Evolutionary conservation across 2,888 invertebrate species (phyloP), one percentile per base, ranked within the genome.

Genomic region (Rotaria socialis): DNA sequence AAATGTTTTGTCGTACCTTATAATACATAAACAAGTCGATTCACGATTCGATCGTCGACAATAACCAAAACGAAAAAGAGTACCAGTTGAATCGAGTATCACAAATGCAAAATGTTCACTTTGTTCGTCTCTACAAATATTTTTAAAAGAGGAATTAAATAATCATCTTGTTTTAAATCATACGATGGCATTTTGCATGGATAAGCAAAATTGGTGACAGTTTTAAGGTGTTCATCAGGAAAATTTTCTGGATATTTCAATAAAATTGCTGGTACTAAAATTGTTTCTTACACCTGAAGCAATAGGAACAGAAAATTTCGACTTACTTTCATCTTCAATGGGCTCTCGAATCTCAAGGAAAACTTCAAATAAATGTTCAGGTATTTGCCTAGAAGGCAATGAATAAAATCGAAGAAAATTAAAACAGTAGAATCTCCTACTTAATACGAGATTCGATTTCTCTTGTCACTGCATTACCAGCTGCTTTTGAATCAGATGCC

Each of bases 391-490:
- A 35, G 35, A 35, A 35, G 35, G 2, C 1, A 35, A 35, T 2
- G 35, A 35, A 35, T 35, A 2, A 35, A 35, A 35, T 35, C n/a
- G 22, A 55, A 22, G 16, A 67, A 67, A 27, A 2, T 27, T 5
- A 67, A 4, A n/a, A 60, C 27, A 14, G 24, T 47, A 35, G 2
- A 35, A 35, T 35, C 35, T 35, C 35, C 35, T 80, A 80, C 80
- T 80, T 80, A 24, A 80, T n/a, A 24, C 80, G 80, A 47, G 80
- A 80, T 80, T 80, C 80, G 11, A 80, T 80, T 80, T 80, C 80
- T 80, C 47, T 80, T 80, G 80, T 80, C 27, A 67, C 67, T 16
- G 11, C 4, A 67, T 19, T 41, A 67, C 19, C 3, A 2, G 35
- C 67, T 67, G 67, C 19, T 67, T 67, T 67, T 7, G 67, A 67